Evolutionary conservation across 1,140 invertebrate genomes (phyloP).

Genomic region (Antheraea pernyi): DNA sequence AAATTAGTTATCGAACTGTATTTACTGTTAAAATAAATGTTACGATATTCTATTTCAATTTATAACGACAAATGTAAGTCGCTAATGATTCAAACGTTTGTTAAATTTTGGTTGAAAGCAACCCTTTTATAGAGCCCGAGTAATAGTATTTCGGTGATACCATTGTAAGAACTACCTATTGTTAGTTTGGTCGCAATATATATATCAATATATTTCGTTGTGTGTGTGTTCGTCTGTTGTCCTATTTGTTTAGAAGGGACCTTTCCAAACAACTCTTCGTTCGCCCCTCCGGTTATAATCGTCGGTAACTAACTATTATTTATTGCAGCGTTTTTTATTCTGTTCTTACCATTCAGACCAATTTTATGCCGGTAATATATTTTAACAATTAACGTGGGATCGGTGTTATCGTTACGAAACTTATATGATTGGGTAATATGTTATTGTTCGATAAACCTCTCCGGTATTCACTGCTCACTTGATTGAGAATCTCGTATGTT

Average conservation of each 20-base stretch:
- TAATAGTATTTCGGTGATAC: slow-evolving; percentile 12
- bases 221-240: slow-evolving; percentile 38
- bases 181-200: slow-evolving; percentile 34
- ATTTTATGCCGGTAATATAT: slow-evolving; percentile 32
- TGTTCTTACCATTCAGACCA: slow-evolving; percentile 25
- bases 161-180: slow-evolving; percentile 32
- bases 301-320: slow-evolving; percentile 27
- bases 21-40: neutral
- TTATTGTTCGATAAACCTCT: slow-evolving; percentile 15
- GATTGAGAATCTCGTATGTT: neutral
- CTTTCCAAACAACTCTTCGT: slow-evolving; percentile 30
- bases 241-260: slow-evolving; percentile 38
- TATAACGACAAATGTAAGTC: neutral
- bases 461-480: slow-evolving; percentile 1
- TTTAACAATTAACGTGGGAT: slow-evolving; percentile 30
- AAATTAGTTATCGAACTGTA: neutral
- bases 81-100: neutral
- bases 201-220: slow-evolving; percentile 32
- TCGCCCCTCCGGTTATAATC: slow-evolving; percentile 12
- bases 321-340: slow-evolving; percentile 23
- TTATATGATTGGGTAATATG: slow-evolving; percentile 12
- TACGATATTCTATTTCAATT: too few species aligned
- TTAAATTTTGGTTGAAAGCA: neutral
- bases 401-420: slow-evolving; percentile 17
- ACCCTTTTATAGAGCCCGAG: slow-evolving; percentile 1